Evolutionary conservation across 2,113 vertebrate species (phyloP).

Genomic region (Phalacrocorax pelagicus): DNA sequence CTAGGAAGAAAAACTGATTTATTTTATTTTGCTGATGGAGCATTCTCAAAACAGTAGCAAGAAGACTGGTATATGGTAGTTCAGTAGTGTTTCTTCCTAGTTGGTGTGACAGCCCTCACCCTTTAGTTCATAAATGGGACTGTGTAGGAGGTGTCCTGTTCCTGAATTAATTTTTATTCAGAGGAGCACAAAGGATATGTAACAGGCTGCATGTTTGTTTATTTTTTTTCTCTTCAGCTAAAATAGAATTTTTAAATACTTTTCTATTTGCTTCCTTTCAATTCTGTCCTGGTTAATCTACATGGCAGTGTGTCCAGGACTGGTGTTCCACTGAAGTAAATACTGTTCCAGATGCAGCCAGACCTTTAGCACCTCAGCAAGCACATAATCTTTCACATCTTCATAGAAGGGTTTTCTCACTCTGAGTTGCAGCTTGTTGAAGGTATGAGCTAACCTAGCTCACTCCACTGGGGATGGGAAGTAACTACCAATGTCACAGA

Average conservation of each 20-base stretch:
- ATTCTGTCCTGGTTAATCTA: neutral
- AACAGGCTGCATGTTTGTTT: neutral
- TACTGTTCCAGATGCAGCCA: neutral
- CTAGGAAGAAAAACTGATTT: neutral
- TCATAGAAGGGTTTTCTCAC: neutral
- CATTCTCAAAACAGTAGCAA: neutral
- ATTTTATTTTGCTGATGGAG: too few species aligned
- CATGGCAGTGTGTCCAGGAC: neutral
- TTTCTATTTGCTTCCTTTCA: neutral
- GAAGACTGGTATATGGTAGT: neutral
- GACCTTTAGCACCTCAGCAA: neutral
- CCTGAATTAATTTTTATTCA: neutral
- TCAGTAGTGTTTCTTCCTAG: neutral
- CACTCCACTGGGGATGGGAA: neutral
- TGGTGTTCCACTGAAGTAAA: neutral
- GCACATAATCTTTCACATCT: neutral
- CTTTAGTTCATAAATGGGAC: neutral
- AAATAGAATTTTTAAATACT: neutral
- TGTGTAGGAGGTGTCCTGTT: neutral
- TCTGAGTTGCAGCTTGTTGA: neutral
- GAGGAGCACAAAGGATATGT: neutral
- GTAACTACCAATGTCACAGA: too few species aligned
- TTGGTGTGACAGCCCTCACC: neutral
- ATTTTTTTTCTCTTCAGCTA: neutral
- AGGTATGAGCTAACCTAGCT: neutral